These are phyloP conservation scores for Holacanthella duospinosa DNA, from an alignment of 2,888 invertebrate species.

Conservation along the genomic window DNA sequence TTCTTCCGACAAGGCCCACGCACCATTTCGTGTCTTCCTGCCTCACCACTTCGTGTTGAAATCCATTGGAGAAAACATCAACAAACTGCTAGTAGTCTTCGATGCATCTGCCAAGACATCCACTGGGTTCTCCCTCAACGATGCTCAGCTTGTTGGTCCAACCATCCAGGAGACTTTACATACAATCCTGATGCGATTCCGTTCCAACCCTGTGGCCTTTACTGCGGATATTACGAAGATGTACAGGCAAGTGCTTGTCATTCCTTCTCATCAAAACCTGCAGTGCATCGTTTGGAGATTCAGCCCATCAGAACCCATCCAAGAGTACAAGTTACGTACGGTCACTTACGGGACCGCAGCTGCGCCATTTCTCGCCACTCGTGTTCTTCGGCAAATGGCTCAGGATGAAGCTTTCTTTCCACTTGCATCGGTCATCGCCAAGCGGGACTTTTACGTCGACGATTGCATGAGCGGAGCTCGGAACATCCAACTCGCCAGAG, in stretches of 20 bases:
- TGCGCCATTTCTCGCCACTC: not conserved
- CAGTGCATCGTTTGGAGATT: constrained; percentile 37
- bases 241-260: constrained; percentile 38
- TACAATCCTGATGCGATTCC: constrained; percentile 37
- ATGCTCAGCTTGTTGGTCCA: constrained; percentile 37
- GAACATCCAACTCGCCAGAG: not conserved
- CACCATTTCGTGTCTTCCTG: constrained; percentile 25
- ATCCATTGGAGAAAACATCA: constrained; percentile 35
- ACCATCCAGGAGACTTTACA: constrained; percentile 37
- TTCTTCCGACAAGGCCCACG: not conserved
- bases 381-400: constrained; percentile 33
- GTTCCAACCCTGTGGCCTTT: constrained; percentile 33
- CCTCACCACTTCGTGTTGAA: constrained; percentile 38
- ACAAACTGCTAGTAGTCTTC: constrained; percentile 39
- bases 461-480: not conserved
- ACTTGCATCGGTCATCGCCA: not conserved
- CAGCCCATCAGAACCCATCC: constrained; percentile 15
- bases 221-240: constrained; percentile 39
- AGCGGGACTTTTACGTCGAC: not conserved
- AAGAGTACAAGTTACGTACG: constrained; percentile 12
- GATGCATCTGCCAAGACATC: constrained; percentile 38
- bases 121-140: constrained; percentile 37
- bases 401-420: not conserved
- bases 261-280: constrained; percentile 28
- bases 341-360: not conserved